phyloP scores from a whole-genome alignment of 2,797 vertebrate species.

The Anguilla pacifica region DNA sequence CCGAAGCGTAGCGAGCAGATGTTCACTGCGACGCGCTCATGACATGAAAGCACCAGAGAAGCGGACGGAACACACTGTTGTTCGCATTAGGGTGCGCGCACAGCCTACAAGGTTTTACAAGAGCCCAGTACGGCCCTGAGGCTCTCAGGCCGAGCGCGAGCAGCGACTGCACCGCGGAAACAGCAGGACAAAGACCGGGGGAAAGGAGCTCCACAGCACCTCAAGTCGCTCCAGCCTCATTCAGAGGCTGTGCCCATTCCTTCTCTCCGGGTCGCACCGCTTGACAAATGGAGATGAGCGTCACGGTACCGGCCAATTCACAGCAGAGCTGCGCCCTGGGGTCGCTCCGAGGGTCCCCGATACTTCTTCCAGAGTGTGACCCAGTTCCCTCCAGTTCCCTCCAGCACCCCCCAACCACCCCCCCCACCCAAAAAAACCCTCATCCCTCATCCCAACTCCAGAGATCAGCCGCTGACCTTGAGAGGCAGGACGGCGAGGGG shows the following conservation, averaged over 20 bases:
- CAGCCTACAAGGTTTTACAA: constrained; percentile 36
- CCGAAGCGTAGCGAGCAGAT: not conserved
- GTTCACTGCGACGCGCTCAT: not conserved
- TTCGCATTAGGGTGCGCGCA: not conserved
- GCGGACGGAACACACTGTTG: not conserved
- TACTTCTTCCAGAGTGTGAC: constrained; percentile 65
- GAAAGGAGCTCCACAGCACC: not conserved
- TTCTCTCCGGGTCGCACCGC: constrained; percentile 13
- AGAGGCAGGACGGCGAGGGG: constrained; percentile 48
- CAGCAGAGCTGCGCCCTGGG: constrained; percentile 59
- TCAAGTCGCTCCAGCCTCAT: not conserved
- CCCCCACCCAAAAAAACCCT: constrained; percentile 14
- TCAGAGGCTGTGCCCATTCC: not conserved
- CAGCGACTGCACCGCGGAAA: not conserved
- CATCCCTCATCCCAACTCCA: constrained; percentile 39
- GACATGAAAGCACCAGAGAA: not conserved
- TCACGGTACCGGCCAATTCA: not conserved
- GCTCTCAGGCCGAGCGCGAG: not conserved
- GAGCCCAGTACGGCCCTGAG: not conserved
- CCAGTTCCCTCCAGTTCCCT: constrained; percentile 56
- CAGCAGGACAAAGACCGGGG: not conserved
- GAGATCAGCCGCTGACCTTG: constrained; percentile 61
- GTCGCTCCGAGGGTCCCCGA: constrained; percentile 62
- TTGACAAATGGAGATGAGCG: constrained; percentile 22
- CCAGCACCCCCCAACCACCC: constrained; percentile 66